These are phyloP conservation scores for Acanthosoma haemorrhoidale DNA, from an alignment of 2,888 invertebrate species.

Conservation along the genomic window DNA sequence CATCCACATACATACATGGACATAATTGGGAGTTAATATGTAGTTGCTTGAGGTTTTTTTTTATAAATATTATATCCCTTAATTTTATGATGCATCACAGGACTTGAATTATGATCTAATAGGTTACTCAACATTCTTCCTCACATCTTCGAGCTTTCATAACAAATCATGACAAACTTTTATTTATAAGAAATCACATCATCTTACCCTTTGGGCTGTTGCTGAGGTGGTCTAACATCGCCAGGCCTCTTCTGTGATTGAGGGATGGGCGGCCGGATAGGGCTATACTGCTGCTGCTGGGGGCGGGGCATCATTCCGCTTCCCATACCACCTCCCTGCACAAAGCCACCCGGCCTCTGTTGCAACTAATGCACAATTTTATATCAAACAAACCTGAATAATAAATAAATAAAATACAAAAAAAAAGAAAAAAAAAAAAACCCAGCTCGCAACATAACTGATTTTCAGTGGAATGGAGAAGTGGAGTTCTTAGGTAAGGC, in stretches of 20 bases:
- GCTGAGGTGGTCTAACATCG: slow-evolving; percentile 48
- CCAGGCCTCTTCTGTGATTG: slow-evolving; percentile 40
- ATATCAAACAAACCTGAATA: slow-evolving; percentile 23
- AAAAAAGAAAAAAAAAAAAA: slow-evolving; percentile 4
- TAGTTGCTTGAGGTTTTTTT: too few relatives aligned
- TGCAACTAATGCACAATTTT: slow-evolving; percentile 26
- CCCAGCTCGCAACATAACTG: background rate
- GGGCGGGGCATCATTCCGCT: slow-evolving; percentile 56
- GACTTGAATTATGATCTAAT: too few relatives aligned
- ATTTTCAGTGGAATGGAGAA: too few relatives aligned
- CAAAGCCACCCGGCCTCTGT: slow-evolving; percentile 52
- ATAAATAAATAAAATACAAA: slow-evolving; percentile 7
- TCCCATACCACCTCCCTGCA: slow-evolving; percentile 52
- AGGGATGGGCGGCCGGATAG: slow-evolving; percentile 52
- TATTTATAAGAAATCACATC: background rate
- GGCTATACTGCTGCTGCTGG: slow-evolving; percentile 53
- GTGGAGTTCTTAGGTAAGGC: too few relatives aligned
- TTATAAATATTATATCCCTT: too few relatives aligned
- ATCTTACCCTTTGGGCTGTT: slow-evolving; percentile 51
- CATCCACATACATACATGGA: too few relatives aligned
- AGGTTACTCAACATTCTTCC: too few relatives aligned
- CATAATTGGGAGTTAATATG: too few relatives aligned
- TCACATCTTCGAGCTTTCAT: too few relatives aligned
- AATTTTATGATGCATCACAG: too few relatives aligned
- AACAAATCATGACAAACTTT: background rate